Evolutionary conservation across 2,113 vertebrate species (phyloP), one percentile per base, ranked within the genome.

Genomic region (Lycaon pictus): DNA sequence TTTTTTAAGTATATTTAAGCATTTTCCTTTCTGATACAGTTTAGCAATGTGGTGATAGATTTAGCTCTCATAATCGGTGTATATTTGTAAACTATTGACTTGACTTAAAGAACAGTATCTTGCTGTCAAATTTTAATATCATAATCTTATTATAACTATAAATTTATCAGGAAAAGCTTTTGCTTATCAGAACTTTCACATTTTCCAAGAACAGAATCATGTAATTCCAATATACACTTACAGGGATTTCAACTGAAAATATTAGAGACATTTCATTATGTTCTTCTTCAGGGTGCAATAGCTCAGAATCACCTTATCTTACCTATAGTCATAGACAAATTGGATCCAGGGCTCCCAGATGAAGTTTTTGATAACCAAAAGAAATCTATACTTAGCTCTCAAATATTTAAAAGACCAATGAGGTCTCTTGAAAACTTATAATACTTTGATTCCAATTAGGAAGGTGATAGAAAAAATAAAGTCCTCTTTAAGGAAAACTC

Each of bases 11-110:
- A 58, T 91, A 87, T 92, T 95, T 27, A 97, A 53, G 87, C 96
- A 55, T 96, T 98, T 97, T 29, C 83, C 90, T 98, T 62, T 96
- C 94, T 95, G 84, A 89, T 97, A 96, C 1, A 95, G 86, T 76
- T 97, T 96, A 98, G 51, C 67, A 96, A 32, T 71, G 27, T 82
- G 85, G 58, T 91, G 56, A 90, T 96, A 94, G 71, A 91, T 97
- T 97, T 87, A 83, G 93, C 87, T 97, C 98, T 84, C 81, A n/a
- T 88, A 92, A 98, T 92, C 95, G 43, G 37, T 80, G 20, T 88
- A 82, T 88, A 85, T 98, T 98, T 97, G 53, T 62, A 98, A 97
- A 93, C 92, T 20, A 0, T 95, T 97, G 90, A 98, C 60, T 96
- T 97, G 74, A 56, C 95, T 96, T 90, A 96, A 93, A 98, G 86